Evolutionary conservation across 2,113 vertebrate species (phyloP).

Genomic region (Phainopepla nitens): DNA sequence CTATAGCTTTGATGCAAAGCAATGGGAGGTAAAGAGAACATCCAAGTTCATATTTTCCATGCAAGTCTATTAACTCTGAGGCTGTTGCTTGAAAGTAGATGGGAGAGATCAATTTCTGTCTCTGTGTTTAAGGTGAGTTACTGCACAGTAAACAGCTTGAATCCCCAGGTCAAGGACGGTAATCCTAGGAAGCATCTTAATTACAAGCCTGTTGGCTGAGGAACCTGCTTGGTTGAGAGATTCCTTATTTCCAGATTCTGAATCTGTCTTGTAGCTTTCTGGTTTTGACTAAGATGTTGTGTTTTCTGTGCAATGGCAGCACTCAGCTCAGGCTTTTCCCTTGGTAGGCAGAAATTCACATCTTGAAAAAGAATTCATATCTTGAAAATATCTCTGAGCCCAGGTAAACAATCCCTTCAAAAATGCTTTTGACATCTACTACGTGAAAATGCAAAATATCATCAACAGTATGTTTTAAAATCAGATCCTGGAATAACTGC

Average conservation of each 20-base stretch:
- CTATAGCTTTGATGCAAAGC: not conserved
- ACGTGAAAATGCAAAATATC: not conserved
- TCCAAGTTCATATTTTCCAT: not conserved
- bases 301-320: not conserved
- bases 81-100: not conserved
- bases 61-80: not conserved
- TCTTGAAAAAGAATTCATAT: not conserved
- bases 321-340: not conserved
- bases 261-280: not conserved
- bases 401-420: not conserved
- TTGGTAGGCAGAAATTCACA: not conserved
- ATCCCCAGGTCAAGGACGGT: not conserved
- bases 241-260: not conserved
- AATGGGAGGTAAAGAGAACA: not conserved
- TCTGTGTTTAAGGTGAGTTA: not conserved
- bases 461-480: not conserved
- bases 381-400: not conserved
- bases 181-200: not conserved
- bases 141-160: not conserved
- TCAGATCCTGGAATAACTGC: not conserved
- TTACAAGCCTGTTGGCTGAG: not conserved
- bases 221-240: not conserved
- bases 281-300: not conserved
- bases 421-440: not conserved
- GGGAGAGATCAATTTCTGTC: not conserved